Evolutionary conservation across 1,140 invertebrate species (phyloP).

Genomic region (Phymorhynchus buccinoides): DNA sequence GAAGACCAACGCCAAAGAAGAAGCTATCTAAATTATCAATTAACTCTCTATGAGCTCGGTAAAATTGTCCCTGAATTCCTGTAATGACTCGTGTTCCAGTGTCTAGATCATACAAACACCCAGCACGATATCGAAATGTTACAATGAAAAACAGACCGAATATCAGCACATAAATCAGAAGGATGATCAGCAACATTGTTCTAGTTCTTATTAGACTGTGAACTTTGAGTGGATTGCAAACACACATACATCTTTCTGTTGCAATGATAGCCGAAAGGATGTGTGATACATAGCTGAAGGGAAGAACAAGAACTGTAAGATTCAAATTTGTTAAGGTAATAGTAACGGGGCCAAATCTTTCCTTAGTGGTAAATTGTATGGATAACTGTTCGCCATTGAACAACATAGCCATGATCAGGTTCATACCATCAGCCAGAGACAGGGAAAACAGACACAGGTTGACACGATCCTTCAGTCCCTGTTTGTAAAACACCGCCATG

Average conservation of each 20-base stretch:
- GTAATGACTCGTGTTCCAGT: too few relatives aligned
- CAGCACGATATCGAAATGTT: not conserved
- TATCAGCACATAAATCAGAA: not conserved
- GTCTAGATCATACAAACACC: not conserved
- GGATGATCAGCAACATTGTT: not conserved
- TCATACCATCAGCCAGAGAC: not conserved
- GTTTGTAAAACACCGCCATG: too few relatives aligned
- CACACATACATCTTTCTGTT: constrained; percentile 4
- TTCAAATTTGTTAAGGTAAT: not conserved
- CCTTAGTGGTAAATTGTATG: not conserved
- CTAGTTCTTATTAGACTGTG: not conserved
- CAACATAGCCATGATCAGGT: not conserved
- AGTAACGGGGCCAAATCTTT: not conserved
- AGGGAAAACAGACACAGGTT: not conserved
- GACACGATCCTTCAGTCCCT: too few relatives aligned
- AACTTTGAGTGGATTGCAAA: not conserved
- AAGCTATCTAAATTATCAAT: not conserved
- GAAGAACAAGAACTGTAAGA: not conserved
- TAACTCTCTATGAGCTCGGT: not conserved
- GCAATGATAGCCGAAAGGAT: constrained; percentile 11
- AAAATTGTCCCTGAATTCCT: not conserved
- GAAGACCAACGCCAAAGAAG: not conserved
- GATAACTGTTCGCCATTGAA: not conserved
- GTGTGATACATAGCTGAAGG: not conserved
- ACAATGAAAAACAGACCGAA: not conserved